Evolutionary conservation across 2,888 invertebrate genomes (phyloP).

Genomic region (Pelosia muscerda): DNA sequence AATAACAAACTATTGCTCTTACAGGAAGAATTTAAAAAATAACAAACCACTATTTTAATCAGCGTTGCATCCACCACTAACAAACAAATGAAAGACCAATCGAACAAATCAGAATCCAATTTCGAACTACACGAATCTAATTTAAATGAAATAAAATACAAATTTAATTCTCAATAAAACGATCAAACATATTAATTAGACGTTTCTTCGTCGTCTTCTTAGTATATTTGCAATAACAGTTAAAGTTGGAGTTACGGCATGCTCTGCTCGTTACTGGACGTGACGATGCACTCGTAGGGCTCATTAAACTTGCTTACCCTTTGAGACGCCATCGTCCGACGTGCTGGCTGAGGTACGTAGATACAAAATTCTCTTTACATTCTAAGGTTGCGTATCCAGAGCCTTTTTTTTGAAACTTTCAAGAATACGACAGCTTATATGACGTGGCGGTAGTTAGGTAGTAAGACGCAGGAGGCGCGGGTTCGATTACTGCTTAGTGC

Average conservation of each 20-base stretch:
- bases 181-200: slow-evolving; percentile 17
- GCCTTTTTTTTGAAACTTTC: not conserved
- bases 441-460: too few species aligned
- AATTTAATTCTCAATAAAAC: slow-evolving; percentile 6
- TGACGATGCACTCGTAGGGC: slow-evolving; percentile 75
- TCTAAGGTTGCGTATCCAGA: slow-evolving; percentile 25
- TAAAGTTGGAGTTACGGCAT: slow-evolving; percentile 32
- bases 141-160: not conserved
- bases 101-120: too few species aligned
- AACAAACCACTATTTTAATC: not conserved
- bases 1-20: too few species aligned
- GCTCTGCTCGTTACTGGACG: slow-evolving; percentile 74
- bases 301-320: slow-evolving; percentile 67
- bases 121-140: not conserved
- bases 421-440: not conserved
- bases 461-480: too few species aligned
- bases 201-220: slow-evolving; percentile 15
- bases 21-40: not conserved
- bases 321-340: slow-evolving; percentile 52
- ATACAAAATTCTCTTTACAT: slow-evolving; percentile 19
- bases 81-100: too few species aligned
- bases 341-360: slow-evolving; percentile 28
- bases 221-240: slow-evolving; percentile 46
- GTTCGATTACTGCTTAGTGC: too few species aligned
- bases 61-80: not conserved